Evolutionary conservation across 2,888 invertebrate genomes (phyloP).

Genomic region (Chloroclysta siterata): DNA sequence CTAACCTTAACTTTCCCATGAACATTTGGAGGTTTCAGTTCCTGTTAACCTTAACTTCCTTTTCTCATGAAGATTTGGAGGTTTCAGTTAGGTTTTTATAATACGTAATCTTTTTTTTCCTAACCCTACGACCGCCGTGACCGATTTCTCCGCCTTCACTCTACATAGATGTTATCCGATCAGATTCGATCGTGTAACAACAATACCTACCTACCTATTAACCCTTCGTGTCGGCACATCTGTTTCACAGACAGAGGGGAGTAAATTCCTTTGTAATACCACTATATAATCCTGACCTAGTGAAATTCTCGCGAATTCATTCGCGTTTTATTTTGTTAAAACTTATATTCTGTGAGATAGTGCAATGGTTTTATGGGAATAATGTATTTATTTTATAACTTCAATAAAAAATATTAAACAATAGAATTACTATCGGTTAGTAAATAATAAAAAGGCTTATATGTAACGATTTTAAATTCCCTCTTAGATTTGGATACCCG

Average conservation of each 20-base stretch:
- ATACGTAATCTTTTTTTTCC: slow-evolving; percentile 37
- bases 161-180: slow-evolving; percentile 63
- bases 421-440: no score
- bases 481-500: no score
- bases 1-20: no score
- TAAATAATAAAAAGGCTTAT: no score
- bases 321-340: neutral
- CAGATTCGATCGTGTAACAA: slow-evolving; percentile 36
- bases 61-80: no score
- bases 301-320: neutral
- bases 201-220: slow-evolving; percentile 37
- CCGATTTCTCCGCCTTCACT: slow-evolving; percentile 53
- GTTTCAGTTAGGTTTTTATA: neutral
- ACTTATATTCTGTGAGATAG: no score
- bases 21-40: no score
- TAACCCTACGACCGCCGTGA: slow-evolving; percentile 62
- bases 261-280: neutral
- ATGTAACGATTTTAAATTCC: no score
- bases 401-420: no score
- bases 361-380: no score
- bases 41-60: no score
- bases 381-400: no score
- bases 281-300: neutral
- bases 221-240: slow-evolving; percentile 37
- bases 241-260: slow-evolving; percentile 4